phyloP scores from a whole-genome alignment of 2,113 vertebrate genomes.

The Plotosus lineatus region DNA sequence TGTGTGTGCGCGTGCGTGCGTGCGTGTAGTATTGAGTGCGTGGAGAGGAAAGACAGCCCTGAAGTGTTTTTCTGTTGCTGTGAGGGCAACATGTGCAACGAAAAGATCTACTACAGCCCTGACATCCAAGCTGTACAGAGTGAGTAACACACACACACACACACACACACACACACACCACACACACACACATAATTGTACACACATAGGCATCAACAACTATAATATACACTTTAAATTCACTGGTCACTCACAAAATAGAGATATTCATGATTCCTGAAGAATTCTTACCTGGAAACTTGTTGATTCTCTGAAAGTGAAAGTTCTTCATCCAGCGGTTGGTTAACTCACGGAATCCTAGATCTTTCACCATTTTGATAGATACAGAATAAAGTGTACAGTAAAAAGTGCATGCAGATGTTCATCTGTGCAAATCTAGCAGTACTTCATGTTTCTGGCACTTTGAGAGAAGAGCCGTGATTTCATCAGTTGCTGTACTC shows the following conservation, averaged over 20 bases:
- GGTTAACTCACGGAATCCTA: background rate
- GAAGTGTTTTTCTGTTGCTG: constrained; percentile 99
- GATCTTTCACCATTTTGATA: background rate
- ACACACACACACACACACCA: background rate
- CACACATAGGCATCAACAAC: too few species aligned
- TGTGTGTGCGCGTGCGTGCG: constrained; percentile 9
- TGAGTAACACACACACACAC: constrained; percentile 66
- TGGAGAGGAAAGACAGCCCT: constrained; percentile 93
- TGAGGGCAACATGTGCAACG: constrained; percentile 96
- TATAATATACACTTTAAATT: background rate
- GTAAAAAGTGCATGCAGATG: background rate
- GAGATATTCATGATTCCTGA: background rate
- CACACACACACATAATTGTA: background rate
- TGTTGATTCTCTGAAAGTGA: background rate
- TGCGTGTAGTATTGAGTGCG: constrained; percentile 84
- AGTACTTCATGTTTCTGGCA: background rate
- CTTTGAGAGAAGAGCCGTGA: background rate
- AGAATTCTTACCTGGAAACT: too few species aligned
- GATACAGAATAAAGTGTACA: background rate
- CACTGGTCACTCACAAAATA: background rate
- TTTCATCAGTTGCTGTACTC: constrained; percentile 16
- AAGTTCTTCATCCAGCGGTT: background rate
- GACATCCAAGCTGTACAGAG: constrained; percentile 80
- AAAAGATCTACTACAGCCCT: constrained; percentile 89
- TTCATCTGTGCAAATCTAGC: background rate